Evolutionary conservation across 2,888 invertebrate genomes (phyloP), one percentile per base, ranked within the genome.

Genomic region (Lepas anatifera): DNA sequence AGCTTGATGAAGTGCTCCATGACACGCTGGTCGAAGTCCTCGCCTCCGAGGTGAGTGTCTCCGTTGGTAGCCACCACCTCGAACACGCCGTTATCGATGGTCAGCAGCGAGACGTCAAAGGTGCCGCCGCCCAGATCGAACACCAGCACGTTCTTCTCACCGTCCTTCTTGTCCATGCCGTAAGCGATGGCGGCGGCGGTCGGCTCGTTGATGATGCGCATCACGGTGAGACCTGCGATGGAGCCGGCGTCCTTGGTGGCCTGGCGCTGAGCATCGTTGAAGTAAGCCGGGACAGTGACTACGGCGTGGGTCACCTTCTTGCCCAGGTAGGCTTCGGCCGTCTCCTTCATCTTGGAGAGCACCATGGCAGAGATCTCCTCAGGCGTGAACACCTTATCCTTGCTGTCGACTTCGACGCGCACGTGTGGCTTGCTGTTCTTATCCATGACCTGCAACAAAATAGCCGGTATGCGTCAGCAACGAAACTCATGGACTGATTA

Each of bases 301-400:
- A 95, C 94, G 72, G 93, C 93, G 77, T 90, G 87, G 0, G 86
- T 87, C 25, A 86, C 89, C 77, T 88, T 94, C 82, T 97, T 95
- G 75, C 96, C 95, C 70, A 97, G 85, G 79, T 96, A 97, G n/a
- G 95, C 94, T 80, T 97, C 96, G 48, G 97, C 97, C 11, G 93
- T 95, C 82, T 96, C 95, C 85, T 94, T 97, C 97, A 98, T 97
- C 82, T 98, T 97, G 37, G 86, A 87, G 72, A 98, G 85, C 52
- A 99, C 96, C 98, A 99, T 99, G 73, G 99, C 97, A 29, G 97
- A 97, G 76, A 99, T 92, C 84, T 99, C 99, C 81, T 99, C 99
- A 18, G 99, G 96, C 0, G 97, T 91, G 80, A 99, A 99, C 46
- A 89, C 84, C 71, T 74, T 74, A 8, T 78, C 78, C 29, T 77